Base-by-base conservation (phyloP, 64 coral and sea anemone genomes). In the Acropora tenuis region DNA sequence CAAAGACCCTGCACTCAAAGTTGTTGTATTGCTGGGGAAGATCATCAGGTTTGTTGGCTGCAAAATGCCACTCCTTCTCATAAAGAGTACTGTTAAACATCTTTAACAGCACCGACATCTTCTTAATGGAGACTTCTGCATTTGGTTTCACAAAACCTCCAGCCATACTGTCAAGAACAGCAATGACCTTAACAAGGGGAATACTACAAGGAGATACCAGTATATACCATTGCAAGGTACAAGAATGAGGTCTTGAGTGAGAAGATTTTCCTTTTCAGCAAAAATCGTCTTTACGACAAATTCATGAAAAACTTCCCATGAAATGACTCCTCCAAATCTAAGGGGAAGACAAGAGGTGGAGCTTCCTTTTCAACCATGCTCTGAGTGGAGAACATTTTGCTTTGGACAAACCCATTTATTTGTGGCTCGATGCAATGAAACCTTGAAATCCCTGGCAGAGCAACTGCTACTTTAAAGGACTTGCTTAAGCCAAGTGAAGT, bases 1-100 rank as follows among this genome's bases (percentile, higher is more conserved):
- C 68, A 93, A 93, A 93, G 16, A 60, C 88, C 11, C 79, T 87
- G 90, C 93, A 94, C 43, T 94, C 80, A 90, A 86, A 78, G 50
- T 46, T 41, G 63, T 89, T 94, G 69, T 72, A 13, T 94, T 81
- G 92, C 65, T 94, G 86, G 46, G 87, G 61, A 58, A 94, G 49
- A 74, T 94, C 50, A 47, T 66, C 50, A 8, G 58, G 52, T 73
- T 45, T 73, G 50, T 94, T 94, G 45, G 50, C 18, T 8, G 75
- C 50, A 84, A 89, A 93, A 3, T 73, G 47, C 92, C 72, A 94
- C 66, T 88, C 48, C 16, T 75, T 84, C 50, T 17, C 20, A 61
- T 92, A 50, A 74, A 94, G 78, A 68, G 47, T 89, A 55, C 47
- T 89, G 86, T 94, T 86, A 89, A 84, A 15, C 76, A 19, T 48